Evolutionary conservation across 2,888 invertebrate genomes (phyloP).

Genomic region (Rosalia funebris): DNA sequence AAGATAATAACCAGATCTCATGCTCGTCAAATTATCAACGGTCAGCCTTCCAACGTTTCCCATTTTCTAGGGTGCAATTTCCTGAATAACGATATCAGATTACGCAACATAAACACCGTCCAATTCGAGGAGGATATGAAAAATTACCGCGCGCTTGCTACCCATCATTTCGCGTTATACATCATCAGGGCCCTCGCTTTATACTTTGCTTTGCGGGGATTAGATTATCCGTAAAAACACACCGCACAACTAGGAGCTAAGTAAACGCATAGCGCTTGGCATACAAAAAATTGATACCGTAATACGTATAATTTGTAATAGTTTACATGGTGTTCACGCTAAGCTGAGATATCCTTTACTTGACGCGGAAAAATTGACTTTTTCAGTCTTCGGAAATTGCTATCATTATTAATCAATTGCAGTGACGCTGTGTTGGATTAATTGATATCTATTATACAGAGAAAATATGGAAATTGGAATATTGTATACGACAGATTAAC

Average conservation of each 20-base stretch:
- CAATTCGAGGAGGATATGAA: background rate
- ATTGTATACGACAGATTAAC: too few relatives aligned
- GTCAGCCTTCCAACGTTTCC: background rate
- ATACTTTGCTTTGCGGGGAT: background rate
- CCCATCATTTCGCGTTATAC: conserved; percentile 11
- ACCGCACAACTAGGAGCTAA: background rate
- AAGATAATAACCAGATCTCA: background rate
- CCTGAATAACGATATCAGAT: background rate
- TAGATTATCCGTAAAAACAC: conserved; percentile 2
- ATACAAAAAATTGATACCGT: background rate
- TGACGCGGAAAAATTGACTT: background rate
- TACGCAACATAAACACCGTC: background rate
- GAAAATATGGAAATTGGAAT: too few relatives aligned
- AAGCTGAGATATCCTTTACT: too few relatives aligned
- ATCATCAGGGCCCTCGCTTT: background rate
- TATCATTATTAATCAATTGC: background rate
- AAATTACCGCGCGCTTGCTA: background rate
- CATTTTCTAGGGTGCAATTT: background rate
- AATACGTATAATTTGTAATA: background rate
- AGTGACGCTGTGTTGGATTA: too few relatives aligned
- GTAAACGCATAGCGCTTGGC: background rate
- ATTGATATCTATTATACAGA: too few relatives aligned
- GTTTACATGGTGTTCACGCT: background rate
- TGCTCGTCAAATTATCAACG: background rate
- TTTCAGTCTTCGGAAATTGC: background rate